Evolutionary conservation across 2,113 vertebrate genomes (phyloP), one percentile per base, ranked within the genome.

Genomic region (Scortum barcoo): DNA sequence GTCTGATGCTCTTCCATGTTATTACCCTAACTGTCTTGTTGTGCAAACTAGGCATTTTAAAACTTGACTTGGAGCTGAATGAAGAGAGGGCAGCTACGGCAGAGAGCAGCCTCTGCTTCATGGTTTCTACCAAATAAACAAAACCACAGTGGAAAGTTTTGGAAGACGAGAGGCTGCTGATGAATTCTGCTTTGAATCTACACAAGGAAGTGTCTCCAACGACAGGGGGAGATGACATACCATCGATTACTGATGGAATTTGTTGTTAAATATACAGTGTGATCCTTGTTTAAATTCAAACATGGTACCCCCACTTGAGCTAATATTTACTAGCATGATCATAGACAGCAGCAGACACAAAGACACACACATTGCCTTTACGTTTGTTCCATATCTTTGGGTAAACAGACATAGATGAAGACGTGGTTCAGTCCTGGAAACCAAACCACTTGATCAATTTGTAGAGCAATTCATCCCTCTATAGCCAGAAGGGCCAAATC

Each of bases 1-100:
- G 74, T 90, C 48, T 60, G 74, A 86, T 78, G 82, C 69, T 74
- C 81, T 81, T 90, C 81, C 78, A 63, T 87, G 81, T 88, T 80
- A 87, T 92, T 91, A 87, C 63, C 7, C 51, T 71, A 76, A 84
- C 77, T 84, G 81, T 78, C 44, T 87, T 87, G 85, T 72, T 87
- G 77, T 73, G 57, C 87, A 89, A 88, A 81, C 66, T 62, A 84
- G 68, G 76, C 75, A 80, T 77, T 84, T 88, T 58, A 80, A 62
- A 83, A 65, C 57, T 72, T 28, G 42, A 76, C 57, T 76, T 62
- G 78, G 68, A 58, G 68, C 48, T 76, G 81, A 81, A 81, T 62
- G 73, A 48, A 51, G 58, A 67, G 69, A 82, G 53, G 76, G 53
- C 65, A 80, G 46, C 50, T 56, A 63, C 10, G 24, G 33, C 46